These are phyloP conservation scores for Tokudaia tokunoshimensis DNA, from an alignment of 2,797 vertebrate species.

Conservation along the genomic window DNA sequence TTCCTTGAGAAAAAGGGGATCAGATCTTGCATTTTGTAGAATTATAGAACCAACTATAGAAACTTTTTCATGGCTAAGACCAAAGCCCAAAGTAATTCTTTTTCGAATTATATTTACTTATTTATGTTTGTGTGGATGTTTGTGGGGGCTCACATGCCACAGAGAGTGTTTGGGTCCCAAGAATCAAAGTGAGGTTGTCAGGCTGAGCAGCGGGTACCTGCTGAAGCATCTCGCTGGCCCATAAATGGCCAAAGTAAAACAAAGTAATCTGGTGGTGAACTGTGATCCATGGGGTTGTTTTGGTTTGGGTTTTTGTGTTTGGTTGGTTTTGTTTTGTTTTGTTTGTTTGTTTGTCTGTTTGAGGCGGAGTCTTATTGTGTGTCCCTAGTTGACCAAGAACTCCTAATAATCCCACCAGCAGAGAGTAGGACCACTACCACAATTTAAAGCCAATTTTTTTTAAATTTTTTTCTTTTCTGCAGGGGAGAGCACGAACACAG, in stretches of 20 bases:
- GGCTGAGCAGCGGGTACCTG: not conserved
- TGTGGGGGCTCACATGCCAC: not conserved
- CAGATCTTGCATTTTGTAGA: not conserved
- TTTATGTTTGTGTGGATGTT: not conserved
- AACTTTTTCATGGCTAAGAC: not conserved
- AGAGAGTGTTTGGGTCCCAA: not conserved
- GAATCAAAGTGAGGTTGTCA: not conserved
- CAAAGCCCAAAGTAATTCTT: not conserved
- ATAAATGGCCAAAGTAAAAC: not conserved
- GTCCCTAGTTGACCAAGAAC: not conserved
- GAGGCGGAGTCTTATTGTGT: not conserved
- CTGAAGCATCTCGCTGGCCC: not conserved
- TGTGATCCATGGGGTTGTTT: not conserved
- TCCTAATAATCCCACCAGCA: not conserved
- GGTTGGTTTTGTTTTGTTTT: not conserved
- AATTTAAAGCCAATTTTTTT: not conserved
- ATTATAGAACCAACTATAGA: not conserved
- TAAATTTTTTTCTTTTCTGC: too few species aligned
- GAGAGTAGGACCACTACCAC: not conserved
- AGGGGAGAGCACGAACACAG: too few species aligned
- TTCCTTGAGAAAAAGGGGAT: not conserved
- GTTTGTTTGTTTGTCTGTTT: not conserved
- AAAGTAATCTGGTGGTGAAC: not conserved
- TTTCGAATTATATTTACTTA: not conserved
- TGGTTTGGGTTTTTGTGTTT: not conserved